Evolutionary conservation across 2,113 vertebrate genomes (phyloP).

Genomic region (Merops nubicus): DNA sequence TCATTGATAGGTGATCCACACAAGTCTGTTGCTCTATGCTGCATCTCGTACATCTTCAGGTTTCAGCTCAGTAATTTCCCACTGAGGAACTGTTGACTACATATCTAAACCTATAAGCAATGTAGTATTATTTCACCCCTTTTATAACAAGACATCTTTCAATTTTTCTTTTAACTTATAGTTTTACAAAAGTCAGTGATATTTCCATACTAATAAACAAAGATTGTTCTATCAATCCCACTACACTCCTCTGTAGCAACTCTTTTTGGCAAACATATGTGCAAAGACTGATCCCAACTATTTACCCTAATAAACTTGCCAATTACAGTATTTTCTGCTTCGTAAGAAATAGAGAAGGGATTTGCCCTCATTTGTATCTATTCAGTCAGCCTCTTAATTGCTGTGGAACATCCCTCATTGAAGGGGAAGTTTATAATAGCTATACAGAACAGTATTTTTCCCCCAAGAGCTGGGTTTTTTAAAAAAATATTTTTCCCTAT

Average conservation of each 20-base stretch:
- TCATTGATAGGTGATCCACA: neutral
- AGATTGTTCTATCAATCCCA: neutral
- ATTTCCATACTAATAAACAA: neutral
- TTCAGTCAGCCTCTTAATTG: neutral
- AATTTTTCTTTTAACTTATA: neutral
- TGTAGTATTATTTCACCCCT: neutral
- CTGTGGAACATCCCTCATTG: neutral
- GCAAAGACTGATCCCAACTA: neutral
- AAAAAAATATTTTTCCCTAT: neutral
- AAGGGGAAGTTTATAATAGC: neutral
- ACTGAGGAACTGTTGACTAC: neutral
- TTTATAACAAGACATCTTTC: neutral
- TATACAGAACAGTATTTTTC: neutral
- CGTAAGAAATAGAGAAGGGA: neutral
- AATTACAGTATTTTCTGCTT: neutral
- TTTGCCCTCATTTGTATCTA: neutral
- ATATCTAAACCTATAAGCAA: neutral
- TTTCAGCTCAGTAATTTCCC: neutral
- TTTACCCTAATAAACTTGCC: neutral
- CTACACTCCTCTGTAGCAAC: neutral
- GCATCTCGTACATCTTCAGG: neutral
- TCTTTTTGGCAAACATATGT: neutral
- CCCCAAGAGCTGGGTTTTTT: neutral
- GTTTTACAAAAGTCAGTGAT: neutral
- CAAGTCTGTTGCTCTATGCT: neutral